Evolutionary conservation across 2,888 invertebrate genomes (phyloP).

Genomic region (Cerceris ruficornis): DNA sequence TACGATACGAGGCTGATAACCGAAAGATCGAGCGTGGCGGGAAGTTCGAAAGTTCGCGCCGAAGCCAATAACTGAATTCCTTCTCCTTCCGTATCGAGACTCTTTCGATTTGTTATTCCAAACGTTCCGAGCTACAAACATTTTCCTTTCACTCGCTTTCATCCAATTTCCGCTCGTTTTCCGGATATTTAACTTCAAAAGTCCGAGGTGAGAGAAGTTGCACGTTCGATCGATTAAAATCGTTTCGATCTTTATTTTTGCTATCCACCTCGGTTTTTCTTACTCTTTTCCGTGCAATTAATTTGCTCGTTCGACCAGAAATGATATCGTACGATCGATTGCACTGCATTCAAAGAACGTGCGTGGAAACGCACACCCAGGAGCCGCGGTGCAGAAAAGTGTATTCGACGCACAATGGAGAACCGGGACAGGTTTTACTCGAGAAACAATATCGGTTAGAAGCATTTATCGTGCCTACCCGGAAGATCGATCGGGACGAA

Average conservation of each 20-base stretch:
- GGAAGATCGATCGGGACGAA: slow-evolving; percentile 70
- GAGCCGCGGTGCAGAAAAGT: slow-evolving; percentile 5
- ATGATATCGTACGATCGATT: slow-evolving; percentile 12
- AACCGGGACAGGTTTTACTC: slow-evolving; percentile 39
- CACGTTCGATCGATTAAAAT: background rate
- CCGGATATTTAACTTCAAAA: too few relatives aligned
- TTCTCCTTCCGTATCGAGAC: too few relatives aligned
- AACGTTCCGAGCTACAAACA: too few relatives aligned
- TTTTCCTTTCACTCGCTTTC: too few relatives aligned
- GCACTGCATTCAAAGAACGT: slow-evolving; percentile 1
- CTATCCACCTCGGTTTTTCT: background rate
- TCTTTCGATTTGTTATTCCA: too few relatives aligned
- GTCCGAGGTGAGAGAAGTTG: too few relatives aligned
- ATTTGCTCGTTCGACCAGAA: slow-evolving; percentile 1
- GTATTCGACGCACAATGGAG: slow-evolving; percentile 38
- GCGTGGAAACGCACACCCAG: background rate
- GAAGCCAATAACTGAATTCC: too few relatives aligned
- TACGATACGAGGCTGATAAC: too few relatives aligned
- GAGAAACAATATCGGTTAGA: slow-evolving; percentile 53
- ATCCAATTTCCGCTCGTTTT: too few relatives aligned
- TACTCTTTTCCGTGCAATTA: background rate
- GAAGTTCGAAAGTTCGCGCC: too few relatives aligned
- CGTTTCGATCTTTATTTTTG: background rate
- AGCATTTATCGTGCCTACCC: slow-evolving; percentile 57
- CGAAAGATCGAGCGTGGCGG: too few relatives aligned